These are phyloP conservation scores for Caenorhabditis panamensis DNA, from an alignment of 2,888 invertebrate genomes.

Conservation along the genomic window DNA sequence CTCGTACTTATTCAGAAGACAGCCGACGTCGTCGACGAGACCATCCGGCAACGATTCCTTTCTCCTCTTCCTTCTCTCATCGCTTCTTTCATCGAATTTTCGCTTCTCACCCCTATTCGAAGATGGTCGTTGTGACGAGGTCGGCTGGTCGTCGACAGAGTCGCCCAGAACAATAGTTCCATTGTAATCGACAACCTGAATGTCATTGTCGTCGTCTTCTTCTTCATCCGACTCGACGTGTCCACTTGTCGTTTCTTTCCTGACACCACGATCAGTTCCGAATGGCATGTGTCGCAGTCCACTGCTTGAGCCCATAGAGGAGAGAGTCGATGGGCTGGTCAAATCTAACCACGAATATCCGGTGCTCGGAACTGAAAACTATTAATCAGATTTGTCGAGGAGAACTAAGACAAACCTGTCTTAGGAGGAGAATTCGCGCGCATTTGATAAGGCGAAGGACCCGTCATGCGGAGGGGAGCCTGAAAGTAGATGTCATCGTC, in stretches of 20 bases:
- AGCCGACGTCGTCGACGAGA: slow-evolving; percentile 20
- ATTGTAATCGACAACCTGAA: slow-evolving; percentile 27
- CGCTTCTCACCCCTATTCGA: not conserved
- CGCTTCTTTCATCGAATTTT: not conserved
- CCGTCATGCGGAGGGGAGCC: slow-evolving; percentile 26
- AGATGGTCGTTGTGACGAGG: not conserved
- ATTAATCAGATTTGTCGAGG: not conserved
- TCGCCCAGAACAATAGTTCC: slow-evolving; percentile 35
- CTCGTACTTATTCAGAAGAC: slow-evolving; percentile 10
- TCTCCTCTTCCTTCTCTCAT: not conserved
- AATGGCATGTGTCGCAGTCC: too few relatives aligned
- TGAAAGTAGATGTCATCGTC: slow-evolving; percentile 56
- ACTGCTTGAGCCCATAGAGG: too few relatives aligned
- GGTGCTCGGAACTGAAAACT: not conserved
- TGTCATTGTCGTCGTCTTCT: slow-evolving; percentile 6
- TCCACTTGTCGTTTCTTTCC: not conserved
- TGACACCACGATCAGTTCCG: too few relatives aligned
- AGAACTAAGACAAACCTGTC: too few relatives aligned
- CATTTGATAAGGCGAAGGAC: too few relatives aligned
- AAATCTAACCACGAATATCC: not conserved
- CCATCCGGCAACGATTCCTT: slow-evolving; percentile 2
- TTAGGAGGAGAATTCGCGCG: too few relatives aligned
- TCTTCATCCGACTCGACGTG: not conserved
- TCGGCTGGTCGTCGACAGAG: not conserved
- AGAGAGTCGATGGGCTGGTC: slow-evolving; percentile 4